These are phyloP conservation scores for Bombus consobrinus DNA, from an alignment of 1,140 invertebrate genomes.

Conservation along the genomic window DNA sequence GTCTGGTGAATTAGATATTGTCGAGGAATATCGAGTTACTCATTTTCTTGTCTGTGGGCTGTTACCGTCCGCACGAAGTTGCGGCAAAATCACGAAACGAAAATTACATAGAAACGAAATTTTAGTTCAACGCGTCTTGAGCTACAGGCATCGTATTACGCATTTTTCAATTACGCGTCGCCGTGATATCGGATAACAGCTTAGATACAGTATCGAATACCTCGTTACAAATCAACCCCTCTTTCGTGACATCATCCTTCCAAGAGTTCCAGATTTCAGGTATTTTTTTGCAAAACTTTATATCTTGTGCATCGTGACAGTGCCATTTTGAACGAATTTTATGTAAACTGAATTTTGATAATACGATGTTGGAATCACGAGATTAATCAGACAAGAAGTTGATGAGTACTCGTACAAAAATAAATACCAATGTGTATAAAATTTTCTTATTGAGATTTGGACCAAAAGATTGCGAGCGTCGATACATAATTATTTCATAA, in stretches of 20 bases:
- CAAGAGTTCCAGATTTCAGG: neutral
- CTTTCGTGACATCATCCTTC: neutral
- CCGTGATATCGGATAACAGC: neutral
- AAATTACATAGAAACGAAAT: slow-evolving; percentile 26
- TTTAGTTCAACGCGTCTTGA: neutral
- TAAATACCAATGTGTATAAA: too few species aligned
- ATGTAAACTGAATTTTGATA: neutral
- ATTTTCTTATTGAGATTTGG: too few species aligned
- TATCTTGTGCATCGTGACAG: neutral
- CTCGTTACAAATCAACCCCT: slow-evolving; percentile 17
- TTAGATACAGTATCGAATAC: slow-evolving; percentile 15
- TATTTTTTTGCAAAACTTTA: neutral
- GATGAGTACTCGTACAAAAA: too few species aligned
- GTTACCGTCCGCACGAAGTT: neutral
- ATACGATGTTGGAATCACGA: neutral
- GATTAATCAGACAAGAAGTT: too few species aligned
- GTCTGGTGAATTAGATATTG: neutral
- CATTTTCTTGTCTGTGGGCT: slow-evolving; percentile 26
- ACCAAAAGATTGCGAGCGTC: too few species aligned
- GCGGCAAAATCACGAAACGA: neutral
- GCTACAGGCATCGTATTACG: slow-evolving; percentile 19
- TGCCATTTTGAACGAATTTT: neutral
- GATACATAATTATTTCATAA: neutral
- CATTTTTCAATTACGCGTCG: slow-evolving; percentile 36
- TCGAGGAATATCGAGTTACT: slow-evolving; percentile 36